Base-by-base conservation (phyloP, 2,888 invertebrate species). In the Philereme transversata region DNA sequence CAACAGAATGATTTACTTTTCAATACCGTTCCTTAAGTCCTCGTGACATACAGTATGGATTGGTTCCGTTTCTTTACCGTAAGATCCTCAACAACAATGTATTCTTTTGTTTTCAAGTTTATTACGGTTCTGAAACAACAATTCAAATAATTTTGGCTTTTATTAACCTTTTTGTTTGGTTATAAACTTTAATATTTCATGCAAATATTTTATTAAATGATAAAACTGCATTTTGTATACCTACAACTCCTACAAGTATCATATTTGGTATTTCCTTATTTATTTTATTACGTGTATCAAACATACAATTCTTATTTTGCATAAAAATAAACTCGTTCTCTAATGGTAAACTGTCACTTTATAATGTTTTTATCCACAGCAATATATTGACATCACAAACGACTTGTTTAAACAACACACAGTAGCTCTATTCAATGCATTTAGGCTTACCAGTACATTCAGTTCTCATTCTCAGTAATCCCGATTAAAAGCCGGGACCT, bases 1-100 rank as follows among this genome's bases (percentile, higher is more conserved):
- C 74, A 72, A 73, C 68, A 65, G 57, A 78, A 71, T 72, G 67
- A 73, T 74, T 69, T 72, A 71, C 70, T 57, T 71, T 70, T 68
- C 71, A 69, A 70, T 72, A 65, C 62, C 53, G 40, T 57, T 56
- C 62, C 57, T 55, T 64, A 56, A 65, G 55, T 56, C 61, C 60
- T 61, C 54, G 47, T 53, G 59, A 68, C 56, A 49, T 68, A 38
- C 43, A 53, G 47, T 63, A 57, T 63, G 56, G 59, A 59, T 62
- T 22, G 51, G 44, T 55, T 58, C 51, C 11, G 48, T 59, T 57
- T 60, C 63, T 55, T 62, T 44, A 49, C 34, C 54, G 34, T 51
- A 46, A 35, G 33, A 47, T 9, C 5, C 11, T 49, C 44, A n/a
- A 51, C 46, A 36, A 60, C 60, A 57, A 49, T 52, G 44, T 33